Conservation (phyloP, 2,888 invertebrate species). For the Acronicta alni region DNA sequence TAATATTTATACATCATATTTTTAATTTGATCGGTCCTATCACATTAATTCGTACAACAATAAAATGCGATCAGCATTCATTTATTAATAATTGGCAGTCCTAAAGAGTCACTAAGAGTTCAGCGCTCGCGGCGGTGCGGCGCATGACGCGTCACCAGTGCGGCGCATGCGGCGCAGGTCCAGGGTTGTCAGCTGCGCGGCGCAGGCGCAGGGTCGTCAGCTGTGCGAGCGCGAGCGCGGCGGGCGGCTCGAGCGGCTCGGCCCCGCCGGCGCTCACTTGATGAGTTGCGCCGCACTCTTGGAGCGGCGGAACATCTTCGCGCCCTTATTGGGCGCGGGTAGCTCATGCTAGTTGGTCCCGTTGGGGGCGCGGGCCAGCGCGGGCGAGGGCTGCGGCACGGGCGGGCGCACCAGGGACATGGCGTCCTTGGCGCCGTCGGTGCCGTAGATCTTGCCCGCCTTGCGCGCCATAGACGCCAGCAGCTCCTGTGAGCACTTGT, state of each 20-base stretch:
- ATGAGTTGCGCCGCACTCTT: conserved; percentile 89
- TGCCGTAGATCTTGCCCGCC: conserved; percentile 99
- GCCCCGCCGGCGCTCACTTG: conserved; percentile 75
- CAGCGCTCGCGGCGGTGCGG: conserved; percentile 26
- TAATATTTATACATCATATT: conserved; percentile 72
- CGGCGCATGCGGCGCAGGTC: background rate
- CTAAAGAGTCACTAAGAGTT: conserved; percentile 74
- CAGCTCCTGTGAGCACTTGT: conserved; percentile 98
- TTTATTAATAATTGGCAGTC: conserved; percentile 83
- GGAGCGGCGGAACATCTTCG: conserved; percentile 89
- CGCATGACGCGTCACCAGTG: conserved; percentile 4
- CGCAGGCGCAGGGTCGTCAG: too few species aligned
- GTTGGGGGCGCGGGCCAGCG: conserved; percentile 83
- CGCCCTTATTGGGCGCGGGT: conserved; percentile 83
- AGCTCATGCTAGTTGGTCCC: conserved; percentile 88
- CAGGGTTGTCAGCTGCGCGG: conserved; percentile 22
- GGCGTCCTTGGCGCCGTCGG: conserved; percentile 88
- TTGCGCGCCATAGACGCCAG: conserved; percentile 99
- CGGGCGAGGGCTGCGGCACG: conserved; percentile 80
- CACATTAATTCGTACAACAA: conserved; percentile 82
- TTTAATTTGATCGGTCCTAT: conserved; percentile 78
- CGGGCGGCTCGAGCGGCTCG: background rate
- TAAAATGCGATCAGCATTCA: conserved; percentile 78
- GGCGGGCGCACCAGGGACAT: conserved; percentile 85
- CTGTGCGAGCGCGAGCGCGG: background rate